Base-by-base conservation (phyloP, 35 echinoderm and acorn worm genomes). In the Lytechinus pictus region DNA sequence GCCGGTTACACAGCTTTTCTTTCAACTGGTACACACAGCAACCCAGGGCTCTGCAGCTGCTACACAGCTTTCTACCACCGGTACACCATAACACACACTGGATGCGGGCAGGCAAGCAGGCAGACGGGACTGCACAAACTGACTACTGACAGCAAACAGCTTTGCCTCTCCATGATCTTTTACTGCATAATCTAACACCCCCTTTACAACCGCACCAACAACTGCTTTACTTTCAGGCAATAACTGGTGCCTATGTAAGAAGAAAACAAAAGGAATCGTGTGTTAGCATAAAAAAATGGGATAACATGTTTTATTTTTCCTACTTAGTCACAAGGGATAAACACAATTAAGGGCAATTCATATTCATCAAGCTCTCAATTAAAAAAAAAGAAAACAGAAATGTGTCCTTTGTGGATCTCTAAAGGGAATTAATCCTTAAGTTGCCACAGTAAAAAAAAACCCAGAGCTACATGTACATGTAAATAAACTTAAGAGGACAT, bases 161-260 rank as follows among this genome's bases (percentile, higher is more conserved):
- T 93, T 93, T 93, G 92, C 92, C 92, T 93, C 92, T 53, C 10
- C 92, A 93, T 24, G 27, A 54, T 54, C 53, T 57, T 55, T 55
- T 14, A 93, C 92, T 55, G 92, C 92, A 27, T 6, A 53, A 57
- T 93, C 55, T 93, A 93, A 93, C 92, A 93, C 52, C 92, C 92
- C 92, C 54, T 90, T 55, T 57, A 24, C 16, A 44, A 93, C 92
- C n/a, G 92, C 92, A 93, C 54, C 92, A 93, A 93, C 92, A 55
- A 93, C 92, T 57, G 92, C 92, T 93, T 52, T 93, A 93, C 92
- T 93, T 93, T 93, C 92, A 93, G 92, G 92, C 92, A 93, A 53
- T 52, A 54, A 93, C 92, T 55, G 92, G 92, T 93, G 92, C 53
- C 92, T 93, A 93, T 52, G 92, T 93, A 93, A 93, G 92, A 93